phyloP scores from a whole-genome alignment of 2,113 vertebrate genomes.

The Xiphophorus hellerii region DNA sequence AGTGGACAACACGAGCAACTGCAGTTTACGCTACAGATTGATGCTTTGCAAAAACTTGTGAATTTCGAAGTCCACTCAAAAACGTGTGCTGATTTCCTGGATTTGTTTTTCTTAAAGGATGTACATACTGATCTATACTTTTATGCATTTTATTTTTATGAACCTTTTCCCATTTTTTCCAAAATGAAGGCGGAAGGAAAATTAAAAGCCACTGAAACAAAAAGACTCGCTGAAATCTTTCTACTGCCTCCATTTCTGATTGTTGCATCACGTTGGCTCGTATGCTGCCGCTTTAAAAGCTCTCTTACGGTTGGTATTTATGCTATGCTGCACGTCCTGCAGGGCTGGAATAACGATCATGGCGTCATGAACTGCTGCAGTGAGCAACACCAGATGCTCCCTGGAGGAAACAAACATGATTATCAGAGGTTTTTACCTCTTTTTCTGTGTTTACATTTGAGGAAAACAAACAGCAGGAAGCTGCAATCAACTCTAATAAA shows the following conservation, averaged over 20 bases:
- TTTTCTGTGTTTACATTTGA: not conserved
- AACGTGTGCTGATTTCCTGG: not conserved
- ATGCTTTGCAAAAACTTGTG: no score
- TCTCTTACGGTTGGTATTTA: slow-evolving; percentile 8
- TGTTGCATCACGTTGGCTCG: not conserved
- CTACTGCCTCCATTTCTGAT: not conserved
- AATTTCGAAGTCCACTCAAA: not conserved
- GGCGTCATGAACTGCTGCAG: not conserved
- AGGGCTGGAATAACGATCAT: slow-evolving; percentile 7
- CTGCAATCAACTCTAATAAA: no score
- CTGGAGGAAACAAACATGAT: not conserved
- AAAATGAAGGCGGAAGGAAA: not conserved
- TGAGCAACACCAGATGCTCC: not conserved
- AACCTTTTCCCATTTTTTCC: not conserved
- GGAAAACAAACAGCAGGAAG: not conserved
- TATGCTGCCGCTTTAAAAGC: not conserved
- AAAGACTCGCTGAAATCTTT: not conserved
- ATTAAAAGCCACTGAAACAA: not conserved
- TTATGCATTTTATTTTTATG: slow-evolving; percentile 15
- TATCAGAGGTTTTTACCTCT: not conserved
- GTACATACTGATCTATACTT: slow-evolving; percentile 37
- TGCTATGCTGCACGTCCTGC: slow-evolving; percentile 32
- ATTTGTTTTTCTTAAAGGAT: slow-evolving; percentile 18
- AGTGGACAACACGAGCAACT: not conserved
- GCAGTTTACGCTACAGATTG: no score